Conservation (phyloP, 2,113 vertebrate species). For the Hystrix cristata region DNA sequence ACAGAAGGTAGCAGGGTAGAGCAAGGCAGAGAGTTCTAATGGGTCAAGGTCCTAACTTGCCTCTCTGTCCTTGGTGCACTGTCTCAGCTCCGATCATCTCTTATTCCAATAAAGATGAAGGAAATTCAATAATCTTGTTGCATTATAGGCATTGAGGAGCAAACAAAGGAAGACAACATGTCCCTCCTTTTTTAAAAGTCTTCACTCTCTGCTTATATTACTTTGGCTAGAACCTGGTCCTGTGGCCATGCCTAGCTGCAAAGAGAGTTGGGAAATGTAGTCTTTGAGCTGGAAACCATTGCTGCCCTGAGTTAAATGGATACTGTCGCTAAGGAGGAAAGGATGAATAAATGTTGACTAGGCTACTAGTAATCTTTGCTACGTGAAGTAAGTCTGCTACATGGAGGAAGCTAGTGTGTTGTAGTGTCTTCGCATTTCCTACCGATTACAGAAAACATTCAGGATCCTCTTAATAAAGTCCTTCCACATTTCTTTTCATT, state of each 20-base stretch:
- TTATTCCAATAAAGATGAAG: background rate
- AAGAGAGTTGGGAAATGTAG: conserved; percentile 66
- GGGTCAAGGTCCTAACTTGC: background rate
- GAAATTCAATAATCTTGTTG: background rate
- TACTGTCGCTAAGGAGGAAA: conserved; percentile 22
- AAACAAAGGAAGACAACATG: background rate
- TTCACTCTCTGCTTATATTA: background rate
- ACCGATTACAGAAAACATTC: conserved; percentile 35
- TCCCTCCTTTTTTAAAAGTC: background rate
- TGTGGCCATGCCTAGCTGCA: background rate
- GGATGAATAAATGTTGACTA: background rate
- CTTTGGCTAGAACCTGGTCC: conserved; percentile 38
- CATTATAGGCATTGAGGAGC: background rate
- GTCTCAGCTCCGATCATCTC: background rate
- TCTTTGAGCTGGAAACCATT: background rate
- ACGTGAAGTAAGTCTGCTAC: background rate
- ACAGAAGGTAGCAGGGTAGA: background rate
- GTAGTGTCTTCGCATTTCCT: background rate
- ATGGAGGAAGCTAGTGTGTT: background rate
- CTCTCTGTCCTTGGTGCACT: background rate
- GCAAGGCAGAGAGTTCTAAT: background rate
- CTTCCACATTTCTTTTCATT: conserved; percentile 42
- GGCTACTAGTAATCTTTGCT: background rate
- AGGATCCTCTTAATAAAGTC: conserved; percentile 7
- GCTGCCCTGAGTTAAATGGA: background rate